Evolutionary conservation across 1,140 invertebrate species (phyloP).

Genomic region (Mylabris phalerata): DNA sequence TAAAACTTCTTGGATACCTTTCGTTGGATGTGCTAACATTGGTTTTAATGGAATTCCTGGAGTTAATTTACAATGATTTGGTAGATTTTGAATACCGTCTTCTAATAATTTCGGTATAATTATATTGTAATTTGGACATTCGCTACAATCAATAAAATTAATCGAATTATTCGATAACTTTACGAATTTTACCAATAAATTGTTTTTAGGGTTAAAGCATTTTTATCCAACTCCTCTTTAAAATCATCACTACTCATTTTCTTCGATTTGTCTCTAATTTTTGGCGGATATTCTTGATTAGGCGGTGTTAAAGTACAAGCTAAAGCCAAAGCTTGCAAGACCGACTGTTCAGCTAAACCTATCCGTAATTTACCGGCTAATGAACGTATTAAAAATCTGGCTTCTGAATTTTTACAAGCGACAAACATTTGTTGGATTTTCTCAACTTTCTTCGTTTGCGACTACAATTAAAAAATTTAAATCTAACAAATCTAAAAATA

Average conservation of each 20-base stretch:
- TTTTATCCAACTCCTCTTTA: constrained; percentile 75
- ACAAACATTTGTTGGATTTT: constrained; percentile 90
- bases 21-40: constrained; percentile 98
- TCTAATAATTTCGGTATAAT: constrained; percentile 77
- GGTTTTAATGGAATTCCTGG: constrained; percentile 95
- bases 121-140: constrained; percentile 92
- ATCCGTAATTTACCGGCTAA: constrained; percentile 92
- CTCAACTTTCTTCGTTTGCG: constrained; percentile 75
- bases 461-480: constrained; percentile 18
- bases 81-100: constrained; percentile 72
- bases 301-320: constrained; percentile 71
- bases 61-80: constrained; percentile 77
- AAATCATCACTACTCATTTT: constrained; percentile 59
- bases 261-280: constrained; percentile 55
- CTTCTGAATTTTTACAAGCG: constrained; percentile 84
- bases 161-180: constrained; percentile 1
- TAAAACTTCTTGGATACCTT: constrained; percentile 85
- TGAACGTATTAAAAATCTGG: constrained; percentile 86
- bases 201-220: constrained; percentile 78
- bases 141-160: constrained; percentile 50
- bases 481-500: background rate
- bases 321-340: constrained; percentile 84
- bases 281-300: constrained; percentile 57
- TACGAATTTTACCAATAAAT: constrained; percentile 72
- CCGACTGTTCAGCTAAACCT: constrained; percentile 94